These are phyloP conservation scores for Notoglanidium macrostoma DNA, from an alignment of 2,797 vertebrate species.

Conservation along the genomic window DNA sequence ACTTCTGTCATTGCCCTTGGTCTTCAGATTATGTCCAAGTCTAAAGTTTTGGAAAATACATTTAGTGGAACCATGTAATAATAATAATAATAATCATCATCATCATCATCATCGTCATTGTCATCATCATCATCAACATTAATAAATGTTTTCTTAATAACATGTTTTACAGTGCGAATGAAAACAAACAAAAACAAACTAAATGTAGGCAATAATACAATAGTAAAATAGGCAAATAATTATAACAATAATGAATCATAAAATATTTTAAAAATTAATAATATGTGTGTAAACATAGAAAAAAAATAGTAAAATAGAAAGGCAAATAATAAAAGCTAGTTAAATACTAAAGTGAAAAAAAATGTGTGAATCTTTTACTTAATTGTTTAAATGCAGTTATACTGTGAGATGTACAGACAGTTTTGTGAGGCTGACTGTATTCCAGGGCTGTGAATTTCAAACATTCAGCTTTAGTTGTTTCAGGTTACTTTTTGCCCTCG, in stretches of 20 bases:
- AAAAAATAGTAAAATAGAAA: background rate
- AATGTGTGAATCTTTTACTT: background rate
- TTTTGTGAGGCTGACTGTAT: background rate
- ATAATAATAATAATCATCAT: background rate
- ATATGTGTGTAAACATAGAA: background rate
- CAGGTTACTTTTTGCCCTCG: background rate
- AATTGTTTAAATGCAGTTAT: background rate
- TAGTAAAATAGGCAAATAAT: background rate
- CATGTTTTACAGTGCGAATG: background rate
- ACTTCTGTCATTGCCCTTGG: background rate
- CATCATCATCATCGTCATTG: background rate
- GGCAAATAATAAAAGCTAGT: background rate
- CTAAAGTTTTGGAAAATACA: background rate
- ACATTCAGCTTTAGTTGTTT: background rate
- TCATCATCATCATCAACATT: background rate
- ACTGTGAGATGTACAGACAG: background rate
- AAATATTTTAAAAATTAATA: background rate
- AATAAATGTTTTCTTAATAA: background rate
- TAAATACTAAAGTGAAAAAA: background rate
- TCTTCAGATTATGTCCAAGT: background rate
- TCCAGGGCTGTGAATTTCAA: background rate
- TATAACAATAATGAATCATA: background rate
- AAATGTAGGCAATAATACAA: background rate
- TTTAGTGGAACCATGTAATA: background rate
- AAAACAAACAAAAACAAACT: background rate